Evolutionary conservation across 2,888 invertebrate species (phyloP).

Genomic region (Calliopum simillimum): DNA sequence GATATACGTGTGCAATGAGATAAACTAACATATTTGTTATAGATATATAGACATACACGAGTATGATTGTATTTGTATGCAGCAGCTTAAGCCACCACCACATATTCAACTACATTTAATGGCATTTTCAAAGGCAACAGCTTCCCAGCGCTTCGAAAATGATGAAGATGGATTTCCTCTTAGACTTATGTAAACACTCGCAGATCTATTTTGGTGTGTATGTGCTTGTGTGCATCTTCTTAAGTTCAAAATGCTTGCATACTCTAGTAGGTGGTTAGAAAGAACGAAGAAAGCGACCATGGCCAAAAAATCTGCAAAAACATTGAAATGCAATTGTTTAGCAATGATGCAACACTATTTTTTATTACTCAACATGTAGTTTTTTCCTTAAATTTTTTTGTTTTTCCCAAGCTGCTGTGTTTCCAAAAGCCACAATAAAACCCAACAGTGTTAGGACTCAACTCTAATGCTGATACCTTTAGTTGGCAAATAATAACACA

Average conservation of each 20-base stretch:
- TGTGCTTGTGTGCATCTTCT: not conserved
- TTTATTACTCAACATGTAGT: not conserved
- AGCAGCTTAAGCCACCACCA: too few species aligned
- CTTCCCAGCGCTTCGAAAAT: conserved; percentile 27
- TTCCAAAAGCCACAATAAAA: conserved; percentile 24
- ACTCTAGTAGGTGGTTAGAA: not conserved
- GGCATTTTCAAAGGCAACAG: not conserved
- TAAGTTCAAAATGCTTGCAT: not conserved
- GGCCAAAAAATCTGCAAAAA: conserved; percentile 35
- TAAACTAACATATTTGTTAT: too few species aligned
- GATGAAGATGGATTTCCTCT: conserved; percentile 40
- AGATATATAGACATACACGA: too few species aligned
- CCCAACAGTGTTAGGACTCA: conserved; percentile 24
- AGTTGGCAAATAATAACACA: not conserved
- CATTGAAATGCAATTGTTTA: conserved; percentile 39
- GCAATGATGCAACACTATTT: conserved; percentile 26
- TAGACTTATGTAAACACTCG: conserved; percentile 10
- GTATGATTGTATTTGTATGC: too few species aligned
- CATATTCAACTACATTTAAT: too few species aligned
- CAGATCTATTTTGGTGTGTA: not conserved
- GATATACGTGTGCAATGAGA: too few species aligned
- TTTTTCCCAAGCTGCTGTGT: conserved; percentile 20
- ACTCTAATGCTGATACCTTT: not conserved
- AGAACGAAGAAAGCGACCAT: not conserved
- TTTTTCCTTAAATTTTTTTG: not conserved